Evolutionary conservation across 2,113 vertebrate genomes (phyloP), one percentile per base, ranked within the genome.

Genomic region (Amblyopsis rosae): DNA sequence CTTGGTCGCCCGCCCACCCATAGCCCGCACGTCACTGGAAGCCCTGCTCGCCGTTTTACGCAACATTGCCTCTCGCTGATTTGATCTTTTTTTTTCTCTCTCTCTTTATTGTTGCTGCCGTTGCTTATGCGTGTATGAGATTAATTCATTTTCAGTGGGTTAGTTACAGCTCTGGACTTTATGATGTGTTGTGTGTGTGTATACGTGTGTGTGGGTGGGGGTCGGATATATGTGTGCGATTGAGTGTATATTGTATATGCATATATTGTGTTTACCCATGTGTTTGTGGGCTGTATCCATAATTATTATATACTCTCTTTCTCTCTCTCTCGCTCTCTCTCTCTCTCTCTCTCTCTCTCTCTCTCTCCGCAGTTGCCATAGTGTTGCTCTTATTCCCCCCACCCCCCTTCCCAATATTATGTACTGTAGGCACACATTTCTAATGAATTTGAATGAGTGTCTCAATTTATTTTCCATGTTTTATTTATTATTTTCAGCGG

Each of bases 381-480:
- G 81, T 87, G 75, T 80, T 65, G 53, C 73, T 77, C 76, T 67
- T 79, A 26, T 26, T 26, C 26, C 26, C 26, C 26, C 2, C 26
- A 1, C 26, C 19, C 19, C 19, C 12, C 53, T 73, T 77, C 81
- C 83, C 86, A 87, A 88, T 87, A 85, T 89, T 90, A 86, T 79
- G 69, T 88, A 86, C 85, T 85, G 86, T 86, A 78, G 79, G 82
- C 85, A 83, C 85, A 86, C 78, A 72, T 80, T 90, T 90, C 84
- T 92, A 91, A 91, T 92, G 91, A 93, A 92, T 92, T 87, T 91
- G 90, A 92, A 92, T 93, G 89, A 91, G 89, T 82, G 76, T 88
- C 88, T 92, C 90, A 84, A 92, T 92, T 93, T 92, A 91, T 91
- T 92, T 92, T 90, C 87, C 82, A 89, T 91, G 90, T 91, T 92